A percentile compares a stretch with the other conserved stretches of the same genome.
These are phyloP conservation scores for Anguilla rostrata DNA, from an alignment of 2,113 vertebrate genomes.

Conservation along the genomic window DNA sequence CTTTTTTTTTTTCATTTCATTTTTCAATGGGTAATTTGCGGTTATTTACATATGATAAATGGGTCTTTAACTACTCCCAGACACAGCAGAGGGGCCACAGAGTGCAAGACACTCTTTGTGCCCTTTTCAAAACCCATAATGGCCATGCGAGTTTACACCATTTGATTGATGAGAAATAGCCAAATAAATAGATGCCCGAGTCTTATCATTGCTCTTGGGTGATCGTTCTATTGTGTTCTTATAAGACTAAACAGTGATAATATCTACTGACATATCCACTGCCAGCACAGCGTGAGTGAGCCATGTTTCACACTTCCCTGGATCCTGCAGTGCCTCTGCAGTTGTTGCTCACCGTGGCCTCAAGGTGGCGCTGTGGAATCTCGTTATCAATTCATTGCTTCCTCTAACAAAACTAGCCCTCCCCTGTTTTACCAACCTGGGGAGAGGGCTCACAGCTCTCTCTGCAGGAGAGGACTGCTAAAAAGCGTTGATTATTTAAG, in stretches of 20 bases:
- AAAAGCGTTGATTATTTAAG: no score
- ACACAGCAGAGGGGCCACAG: slow-evolving; percentile 38
- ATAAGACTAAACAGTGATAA: no score
- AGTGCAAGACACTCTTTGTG: slow-evolving; percentile 34
- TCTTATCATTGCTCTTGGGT: not conserved
- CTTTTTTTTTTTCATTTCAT: slow-evolving; percentile 55
- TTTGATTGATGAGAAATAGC: slow-evolving; percentile 10
- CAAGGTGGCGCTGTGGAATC: not conserved
- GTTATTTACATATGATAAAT: slow-evolving; percentile 70
- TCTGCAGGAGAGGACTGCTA: no score
- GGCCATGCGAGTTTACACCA: not conserved
- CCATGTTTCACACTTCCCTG: no score
- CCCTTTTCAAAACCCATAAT: slow-evolving; percentile 4
- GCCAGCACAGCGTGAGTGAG: no score
- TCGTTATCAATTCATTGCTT: not conserved
- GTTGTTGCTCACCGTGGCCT: not conserved
- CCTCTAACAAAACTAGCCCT: not conserved
- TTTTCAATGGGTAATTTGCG: slow-evolving; percentile 73
- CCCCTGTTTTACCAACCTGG: not conserved
- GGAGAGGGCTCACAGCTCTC: not conserved
- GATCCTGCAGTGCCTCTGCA: not conserved
- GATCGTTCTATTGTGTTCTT: not conserved
- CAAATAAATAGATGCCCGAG: not conserved
- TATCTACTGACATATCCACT: no score
- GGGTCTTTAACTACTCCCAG: slow-evolving; percentile 60